Evolutionary conservation across 1,140 invertebrate species (phyloP), one percentile per base, ranked within the genome.

Genomic region (Pomacea maculata): DNA sequence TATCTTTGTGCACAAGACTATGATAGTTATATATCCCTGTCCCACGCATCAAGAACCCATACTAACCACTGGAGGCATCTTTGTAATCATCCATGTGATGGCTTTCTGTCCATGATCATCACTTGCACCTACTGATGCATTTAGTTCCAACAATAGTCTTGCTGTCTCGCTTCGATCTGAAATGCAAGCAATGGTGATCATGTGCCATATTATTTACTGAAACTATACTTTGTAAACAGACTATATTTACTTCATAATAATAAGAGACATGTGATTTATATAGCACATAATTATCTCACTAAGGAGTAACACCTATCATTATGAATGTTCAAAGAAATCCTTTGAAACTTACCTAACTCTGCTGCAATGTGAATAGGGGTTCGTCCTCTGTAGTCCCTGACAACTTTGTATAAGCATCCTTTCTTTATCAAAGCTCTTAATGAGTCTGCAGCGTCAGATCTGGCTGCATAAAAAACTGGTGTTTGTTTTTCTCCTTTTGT

Each of bases 91-190:
- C 87, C 87, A 90, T 8, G 86, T 84, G 57, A 91, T 85, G 25
- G 85, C 85, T 61, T 85, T 80, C 76, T 87, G 81, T 29, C 90
- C 90, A 65, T 84, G 81, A 63, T 86, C 65, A 72, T 90, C 90
- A 57, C 79, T 79, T 2, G 85, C 82, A 11, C 84, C 85, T 12
- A 85, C 87, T 21, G 85, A 84, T 19, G 90, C 89, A 45, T 86
- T 83, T 19, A 86, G 74, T 19, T 89, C 86, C n/a, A 91, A 73
- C n/a, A 91, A 76, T 0, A 88, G 45, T 25, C 85, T 80, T 10
- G 90, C 87, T 75, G 88, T 89, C 81, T 90, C 89, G 87, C 89
- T 90, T 21, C 90, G 88, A 85, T 91, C 90, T 91, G 74, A n/a
- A 84, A 84, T 7, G 11, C 19, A 17, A 74, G 57, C 11, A 61